A percentile compares a stretch with the other conserved stretches of the same genome.
phyloP scores from a whole-genome alignment of 2,113 vertebrate species.

The Hystrix brachyura region DNA sequence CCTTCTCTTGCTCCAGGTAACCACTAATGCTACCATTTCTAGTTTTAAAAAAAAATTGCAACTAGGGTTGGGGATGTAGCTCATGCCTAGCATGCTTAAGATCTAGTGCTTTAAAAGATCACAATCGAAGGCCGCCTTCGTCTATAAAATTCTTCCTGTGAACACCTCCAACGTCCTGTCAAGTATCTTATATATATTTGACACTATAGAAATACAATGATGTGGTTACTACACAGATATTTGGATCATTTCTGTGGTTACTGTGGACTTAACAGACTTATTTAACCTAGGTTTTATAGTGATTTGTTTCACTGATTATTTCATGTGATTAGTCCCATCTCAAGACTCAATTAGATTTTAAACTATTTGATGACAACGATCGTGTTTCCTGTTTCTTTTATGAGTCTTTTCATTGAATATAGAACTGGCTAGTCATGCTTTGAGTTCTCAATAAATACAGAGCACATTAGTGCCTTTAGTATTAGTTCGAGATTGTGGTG shows the following conservation, averaged over 20 bases:
- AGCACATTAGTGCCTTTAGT: background rate
- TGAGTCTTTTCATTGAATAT: background rate
- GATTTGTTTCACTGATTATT: background rate
- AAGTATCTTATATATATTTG: background rate
- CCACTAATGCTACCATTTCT: background rate
- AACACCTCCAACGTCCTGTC: background rate
- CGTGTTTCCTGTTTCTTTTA: background rate
- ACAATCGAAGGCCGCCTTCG: background rate
- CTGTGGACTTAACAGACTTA: background rate
- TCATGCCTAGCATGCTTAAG: background rate
- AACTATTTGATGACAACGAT: background rate
- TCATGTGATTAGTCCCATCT: background rate
- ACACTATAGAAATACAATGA: background rate
- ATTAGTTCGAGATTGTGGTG: background rate
- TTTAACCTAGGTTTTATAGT: background rate
- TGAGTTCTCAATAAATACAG: background rate
- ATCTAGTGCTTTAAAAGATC: background rate
- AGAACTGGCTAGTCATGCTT: background rate
- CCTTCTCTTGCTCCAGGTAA: background rate
- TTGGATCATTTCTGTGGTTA: background rate
- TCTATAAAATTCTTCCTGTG: background rate
- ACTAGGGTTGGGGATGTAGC: background rate
- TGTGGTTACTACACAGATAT: background rate
- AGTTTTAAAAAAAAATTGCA: background rate
- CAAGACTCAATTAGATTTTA: background rate